These are phyloP conservation scores for Synergus laeviventris DNA, from an alignment of 2,888 invertebrate genomes.

Conservation along the genomic window DNA sequence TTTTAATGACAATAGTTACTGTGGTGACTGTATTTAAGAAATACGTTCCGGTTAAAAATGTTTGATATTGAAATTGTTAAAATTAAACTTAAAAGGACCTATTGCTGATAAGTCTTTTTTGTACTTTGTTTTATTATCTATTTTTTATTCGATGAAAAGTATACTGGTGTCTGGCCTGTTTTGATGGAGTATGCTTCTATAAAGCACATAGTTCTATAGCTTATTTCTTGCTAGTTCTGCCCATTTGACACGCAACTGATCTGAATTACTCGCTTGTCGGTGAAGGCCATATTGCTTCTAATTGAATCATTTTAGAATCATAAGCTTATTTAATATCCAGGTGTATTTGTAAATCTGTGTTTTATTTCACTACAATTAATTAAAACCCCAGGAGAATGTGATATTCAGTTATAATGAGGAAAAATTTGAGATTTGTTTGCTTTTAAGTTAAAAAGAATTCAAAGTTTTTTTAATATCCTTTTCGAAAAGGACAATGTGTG, in stretches of 20 bases:
- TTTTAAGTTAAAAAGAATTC: not conserved
- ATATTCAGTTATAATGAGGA: not conserved
- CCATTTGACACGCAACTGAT: not conserved
- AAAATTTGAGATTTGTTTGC: not conserved
- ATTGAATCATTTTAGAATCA: not conserved
- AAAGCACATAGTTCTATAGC: too few species aligned
- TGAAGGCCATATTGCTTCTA: conserved; percentile 8
- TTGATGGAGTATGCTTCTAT: not conserved
- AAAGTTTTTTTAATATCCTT: not conserved
- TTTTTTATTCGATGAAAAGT: not conserved
- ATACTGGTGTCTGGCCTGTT: not conserved
- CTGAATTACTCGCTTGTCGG: not conserved
- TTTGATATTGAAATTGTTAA: too few species aligned
- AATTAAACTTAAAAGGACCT: not conserved
- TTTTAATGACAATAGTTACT: too few species aligned
- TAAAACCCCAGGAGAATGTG: not conserved
- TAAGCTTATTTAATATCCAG: not conserved
- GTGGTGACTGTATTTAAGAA: too few species aligned
- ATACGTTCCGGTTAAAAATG: too few species aligned
- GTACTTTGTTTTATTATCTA: not conserved
- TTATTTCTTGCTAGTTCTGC: conserved; percentile 19
- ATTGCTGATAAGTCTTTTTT: not conserved
- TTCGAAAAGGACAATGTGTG: not conserved
- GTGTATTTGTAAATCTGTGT: not conserved
- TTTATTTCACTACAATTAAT: not conserved